These are phyloP conservation scores for Silurus glanis DNA, from an alignment of 2,113 vertebrate genomes.

Conservation along the genomic window DNA sequence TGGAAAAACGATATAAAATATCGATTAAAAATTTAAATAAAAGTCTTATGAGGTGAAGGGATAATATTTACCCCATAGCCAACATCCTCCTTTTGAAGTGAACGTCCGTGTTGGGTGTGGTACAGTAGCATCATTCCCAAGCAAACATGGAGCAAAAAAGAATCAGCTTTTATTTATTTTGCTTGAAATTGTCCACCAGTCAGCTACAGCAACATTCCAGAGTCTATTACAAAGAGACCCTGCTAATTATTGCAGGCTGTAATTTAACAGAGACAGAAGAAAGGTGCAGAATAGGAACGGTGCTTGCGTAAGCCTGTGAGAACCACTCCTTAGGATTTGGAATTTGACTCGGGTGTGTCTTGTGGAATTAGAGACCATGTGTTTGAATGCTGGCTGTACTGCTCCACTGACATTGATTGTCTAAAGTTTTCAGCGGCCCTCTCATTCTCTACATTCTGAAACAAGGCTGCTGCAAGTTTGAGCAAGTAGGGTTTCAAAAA, in stretches of 20 bases:
- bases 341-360: neutral
- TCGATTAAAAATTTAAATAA: neutral
- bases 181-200: neutral
- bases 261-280: neutral
- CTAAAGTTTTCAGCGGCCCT: neutral
- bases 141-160: neutral
- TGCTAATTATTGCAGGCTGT: neutral
- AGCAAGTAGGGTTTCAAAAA: neutral
- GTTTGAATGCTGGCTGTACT: neutral
- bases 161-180: neutral
- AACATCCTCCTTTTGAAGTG: neutral
- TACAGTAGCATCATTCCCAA: neutral
- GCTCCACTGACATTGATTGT: neutral
- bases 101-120: neutral
- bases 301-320: neutral
- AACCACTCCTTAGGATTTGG: neutral
- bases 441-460: slow-evolving; percentile 19
- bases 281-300: neutral
- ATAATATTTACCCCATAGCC: neutral
- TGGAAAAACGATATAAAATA: neutral
- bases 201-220: neutral
- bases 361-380: neutral
- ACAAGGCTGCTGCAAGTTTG: neutral
- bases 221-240: neutral
- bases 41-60: neutral